phyloP scores from a whole-genome alignment of 2,797 vertebrate species.

The Siniperca obscura region DNA sequence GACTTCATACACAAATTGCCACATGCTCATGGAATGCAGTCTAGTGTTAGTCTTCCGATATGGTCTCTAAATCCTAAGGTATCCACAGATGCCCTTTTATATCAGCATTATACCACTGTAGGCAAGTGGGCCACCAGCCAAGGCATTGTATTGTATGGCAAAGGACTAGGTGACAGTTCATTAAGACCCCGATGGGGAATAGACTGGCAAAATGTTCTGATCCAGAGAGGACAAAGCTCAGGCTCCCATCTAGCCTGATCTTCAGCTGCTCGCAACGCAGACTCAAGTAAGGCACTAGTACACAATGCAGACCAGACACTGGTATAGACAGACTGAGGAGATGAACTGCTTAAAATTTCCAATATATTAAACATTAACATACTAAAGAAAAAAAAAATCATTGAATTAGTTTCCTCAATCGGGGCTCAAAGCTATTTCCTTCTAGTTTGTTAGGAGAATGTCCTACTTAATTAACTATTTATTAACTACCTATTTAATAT shows the following conservation, averaged over 20 bases:
- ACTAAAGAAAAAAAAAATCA: constrained; percentile 15
- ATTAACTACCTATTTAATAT: constrained; percentile 27
- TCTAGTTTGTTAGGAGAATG: constrained; percentile 31
- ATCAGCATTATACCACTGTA: constrained; percentile 70
- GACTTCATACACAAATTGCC: constrained; percentile 72
- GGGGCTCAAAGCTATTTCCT: constrained; percentile 38
- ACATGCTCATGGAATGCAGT: constrained; percentile 83
- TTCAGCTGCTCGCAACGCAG: constrained; percentile 76
- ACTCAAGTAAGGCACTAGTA: constrained; percentile 88
- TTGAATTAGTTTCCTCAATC: constrained; percentile 40
- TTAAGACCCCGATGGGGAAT: constrained; percentile 64
- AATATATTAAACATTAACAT: constrained; percentile 44
- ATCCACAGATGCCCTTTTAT: constrained; percentile 70
- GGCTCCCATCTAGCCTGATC: constrained; percentile 70
- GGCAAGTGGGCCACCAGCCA: constrained; percentile 80
- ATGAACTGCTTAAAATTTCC: constrained; percentile 42
- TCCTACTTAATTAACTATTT: constrained; percentile 9
- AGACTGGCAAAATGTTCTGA: constrained; percentile 74
- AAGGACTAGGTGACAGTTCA: constrained; percentile 70
- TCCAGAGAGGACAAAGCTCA: constrained; percentile 78
- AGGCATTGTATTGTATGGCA: constrained; percentile 81
- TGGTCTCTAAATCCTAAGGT: constrained; percentile 69
- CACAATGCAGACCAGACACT: constrained; percentile 81
- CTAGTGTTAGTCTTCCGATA: constrained; percentile 66
- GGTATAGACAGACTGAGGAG: constrained; percentile 62